Evolutionary conservation across 2,113 vertebrate species (phyloP), one percentile per base, ranked within the genome.

Genomic region (Gallinago paraguaiae): DNA sequence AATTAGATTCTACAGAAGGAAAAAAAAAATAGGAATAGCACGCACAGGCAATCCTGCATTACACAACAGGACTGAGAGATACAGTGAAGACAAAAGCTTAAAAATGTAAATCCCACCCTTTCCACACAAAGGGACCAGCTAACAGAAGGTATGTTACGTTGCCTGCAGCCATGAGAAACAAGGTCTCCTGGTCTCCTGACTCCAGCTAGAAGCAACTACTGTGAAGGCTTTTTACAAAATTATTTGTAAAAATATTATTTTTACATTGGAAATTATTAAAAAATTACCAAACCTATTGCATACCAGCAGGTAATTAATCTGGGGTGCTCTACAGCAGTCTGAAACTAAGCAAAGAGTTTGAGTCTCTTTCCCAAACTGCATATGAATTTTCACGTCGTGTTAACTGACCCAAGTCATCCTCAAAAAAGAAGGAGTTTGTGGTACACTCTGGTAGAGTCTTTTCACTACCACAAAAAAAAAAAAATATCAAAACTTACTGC

Each of bases 1-100:
- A 95, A 96, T 96, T 93, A 96, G 80, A 86, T 79, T 93, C 82
- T 69, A 74, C 54, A 82, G 65, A 88, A 84, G 48, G 27, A 93
- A 85, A 63, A 39, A 63, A 39, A 87, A 75, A 46, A 39, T 3
- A 87, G 51, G 69, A 88, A 77, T 30, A 92, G 78, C 61, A 90
- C 8, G 10, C 80, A 90, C 25, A 83, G 53, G 22, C 59, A 89
- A 35, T 86, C 56, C 59, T 69, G 70, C 46, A 56, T 30, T 87
- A 76, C 48, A 82, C 37, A 95, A 84, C 15, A 69, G n/a, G 30
- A 74, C 20, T 33, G 80, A 83, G 37, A 43, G 23, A 56, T 17
- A 86, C 6, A 30, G 27, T 10, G 37, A 94, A 11, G 18, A 17
- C 5, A 85, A 63, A 77, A 53, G 33, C 27, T 72, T 83, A 50